These are phyloP conservation scores for Gobionotothen gibberifrons DNA, from an alignment of 2,797 vertebrate species.

Conservation along the genomic window DNA sequence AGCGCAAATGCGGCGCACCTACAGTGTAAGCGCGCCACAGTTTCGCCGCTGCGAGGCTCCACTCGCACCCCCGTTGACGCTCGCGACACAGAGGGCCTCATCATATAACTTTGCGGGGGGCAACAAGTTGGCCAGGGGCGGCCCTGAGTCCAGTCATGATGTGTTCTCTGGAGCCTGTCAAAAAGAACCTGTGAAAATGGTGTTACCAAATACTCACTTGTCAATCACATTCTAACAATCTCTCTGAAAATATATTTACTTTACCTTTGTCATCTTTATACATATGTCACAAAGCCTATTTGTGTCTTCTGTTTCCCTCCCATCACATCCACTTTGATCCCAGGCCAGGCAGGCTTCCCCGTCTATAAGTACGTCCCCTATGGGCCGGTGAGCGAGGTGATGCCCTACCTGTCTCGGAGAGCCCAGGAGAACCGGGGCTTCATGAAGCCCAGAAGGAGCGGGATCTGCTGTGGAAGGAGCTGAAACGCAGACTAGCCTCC, in stretches of 20 bases:
- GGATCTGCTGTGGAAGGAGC: conserved; percentile 90
- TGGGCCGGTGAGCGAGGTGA: conserved; percentile 90
- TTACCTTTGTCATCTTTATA: neutral
- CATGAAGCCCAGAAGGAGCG: conserved; percentile 87
- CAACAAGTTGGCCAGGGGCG: too few species aligned
- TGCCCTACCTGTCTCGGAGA: conserved; percentile 92
- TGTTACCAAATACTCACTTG: too few species aligned
- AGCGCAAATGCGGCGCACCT: too few species aligned
- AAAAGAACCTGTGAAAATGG: neutral
- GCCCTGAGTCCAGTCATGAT: neutral
- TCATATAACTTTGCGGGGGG: too few species aligned
- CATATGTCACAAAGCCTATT: neutral
- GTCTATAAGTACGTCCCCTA: conserved; percentile 97
- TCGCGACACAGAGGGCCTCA: too few species aligned
- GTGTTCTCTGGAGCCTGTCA: conserved; percentile 10
- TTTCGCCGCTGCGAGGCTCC: too few species aligned
- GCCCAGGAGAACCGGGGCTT: conserved; percentile 93
- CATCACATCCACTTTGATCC: neutral
- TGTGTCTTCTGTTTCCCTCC: neutral
- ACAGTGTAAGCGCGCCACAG: too few species aligned
- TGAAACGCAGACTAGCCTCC: conserved; percentile 82
- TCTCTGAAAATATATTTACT: neutral
- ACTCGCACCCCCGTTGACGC: too few species aligned
- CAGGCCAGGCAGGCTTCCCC: conserved; percentile 92
- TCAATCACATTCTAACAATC: neutral